Evolutionary conservation across 2,888 invertebrate genomes (phyloP), one percentile per base, ranked within the genome.

Genomic region (Melinopterus prodromus): DNA sequence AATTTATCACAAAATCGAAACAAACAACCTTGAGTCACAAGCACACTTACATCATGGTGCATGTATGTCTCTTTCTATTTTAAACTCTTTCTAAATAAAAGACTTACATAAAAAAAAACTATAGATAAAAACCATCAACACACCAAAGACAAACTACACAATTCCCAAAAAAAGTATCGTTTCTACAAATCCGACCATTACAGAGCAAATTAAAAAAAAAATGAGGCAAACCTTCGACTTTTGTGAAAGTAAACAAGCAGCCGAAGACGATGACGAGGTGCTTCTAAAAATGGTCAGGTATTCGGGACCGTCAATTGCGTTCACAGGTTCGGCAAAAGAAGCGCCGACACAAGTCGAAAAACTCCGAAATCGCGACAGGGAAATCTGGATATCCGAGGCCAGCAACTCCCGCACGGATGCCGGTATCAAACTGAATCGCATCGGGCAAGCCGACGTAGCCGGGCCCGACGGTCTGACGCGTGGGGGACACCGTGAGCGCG

Each of bases 251-350:
- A 53, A 53, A 53, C 53, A 53, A 26, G 26, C 53, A 53, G 12
- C 53, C 53, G 53, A 53, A 12, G 12, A 7, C 53, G 53, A 53
- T 53, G 53, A 53, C 53, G 53, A 53, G 12, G 1, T 53, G 53
- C 53, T 53, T 53, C 53, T 53, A 53, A 53, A 53, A 53, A 53
- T 53, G 53, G 53, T 53, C 53, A 53, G 53, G 53, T 53, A 53
- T 53, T 53, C 53, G 53, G 53, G 12, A 53, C 53, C 53, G 9
- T 53, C 53, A 53, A 53, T 53, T 53, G 12, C 53, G 53, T 12
- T 53, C 53, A 53, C 53, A 53, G 12, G 12, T 53, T 53, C 53
- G 5, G 53, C 53, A 12, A 53, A 53, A 53, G 53, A 53, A 53
- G 12, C 53, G 53, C 53, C 7, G 9, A 53, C 53, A 12, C 9